Evolutionary conservation across 2,888 invertebrate species (phyloP), one percentile per base, ranked within the genome.

Genomic region (Perizoma affinitatum): DNA sequence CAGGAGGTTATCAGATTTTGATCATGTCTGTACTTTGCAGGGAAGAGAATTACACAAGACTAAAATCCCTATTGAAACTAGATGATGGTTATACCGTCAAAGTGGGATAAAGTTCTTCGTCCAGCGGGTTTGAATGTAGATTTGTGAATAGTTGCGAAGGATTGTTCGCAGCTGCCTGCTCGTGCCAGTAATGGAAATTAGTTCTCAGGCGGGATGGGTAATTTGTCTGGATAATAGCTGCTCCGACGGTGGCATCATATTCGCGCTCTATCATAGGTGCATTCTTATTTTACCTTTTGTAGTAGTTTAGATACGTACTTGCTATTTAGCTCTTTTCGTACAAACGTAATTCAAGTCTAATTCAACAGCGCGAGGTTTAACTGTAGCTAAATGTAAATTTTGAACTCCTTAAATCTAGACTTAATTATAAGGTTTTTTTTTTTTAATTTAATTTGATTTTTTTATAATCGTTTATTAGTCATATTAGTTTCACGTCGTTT

Each of bases 171-270:
- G 63, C 53, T 65, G 59, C 35, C 54, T 77, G 78, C 58, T 66
- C 54, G 60, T 74, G 78, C 73, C 80, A 72, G 71, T 75, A 72
- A 75, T 74, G 72, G 68, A 74, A 78, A 80, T 80, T 76, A 75
- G 69, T 74, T 74, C 55, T 55, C 61, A 69, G 42, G 42, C 58
- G 45, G 45, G 63, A 51, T 60, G 57, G 58, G 54, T 70, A 58
- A 72, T 72, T 70, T 69, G 66, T 66, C 68, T 65, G 54, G 63
- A 66, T 64, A 69, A 66, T 66, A 65, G 68, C 62, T 66, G 68
- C 50, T 50, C 46, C 52, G 59, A 54, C 66, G 57, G 35, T 53
- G 34, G 54, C 58, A 46, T 62, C 58, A 66, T 62, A 58, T 53
- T 63, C 34, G 44, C 54, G 51, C 41, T 57, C 34, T 53, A 22